Base-by-base conservation (phyloP, 2,888 invertebrate species). In the Apamea sordens region DNA sequence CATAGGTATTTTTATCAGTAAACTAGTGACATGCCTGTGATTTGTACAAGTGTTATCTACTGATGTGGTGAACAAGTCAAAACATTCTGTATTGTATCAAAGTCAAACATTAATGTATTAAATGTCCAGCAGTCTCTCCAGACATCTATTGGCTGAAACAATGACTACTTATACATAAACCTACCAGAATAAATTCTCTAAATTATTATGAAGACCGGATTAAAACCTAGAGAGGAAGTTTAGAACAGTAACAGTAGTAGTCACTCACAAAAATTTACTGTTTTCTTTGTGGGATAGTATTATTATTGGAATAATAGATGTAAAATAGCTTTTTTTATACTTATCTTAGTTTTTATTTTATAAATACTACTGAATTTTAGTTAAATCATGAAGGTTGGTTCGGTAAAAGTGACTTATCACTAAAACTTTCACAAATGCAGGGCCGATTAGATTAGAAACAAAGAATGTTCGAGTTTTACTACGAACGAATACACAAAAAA, bases 391-490 rank as follows among this genome's bases (percentile, higher is more conserved):
- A 32, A 53, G 11, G 28, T 63, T n/a, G 32, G 10, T 28, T 41
- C n/a, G 11, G 24, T 24, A 24, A 61, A 44, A 53, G 18, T 63
- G 41, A 50, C 28, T 53, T 67, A 36, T 47, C 70, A 44, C 5
- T 5, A 28, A 7, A n/a, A 59, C 10, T 47, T 56, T 65, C 1
- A 65, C 13, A 65, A 47, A 65, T 44, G 8, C 24, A 50, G 28
- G 15, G 28, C 21, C 24, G 6, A 44, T 61, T 68, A 28, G 0
- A 28, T 53, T 47, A 77, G 28, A 56, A 10, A 24, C 24, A 56
- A 24, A 56, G 10, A 69, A 83, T 28, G 77, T 67, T 65, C 28
- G 2, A 68, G 44, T 6, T 24, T 28, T 18, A 44, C 15, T 44
- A 18, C 24, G 64, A 83, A 41, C 24, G 36, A 41, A 15, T 50